Evolutionary conservation across 2,797 vertebrate genomes (phyloP).

Genomic region (Falco columbarius): DNA sequence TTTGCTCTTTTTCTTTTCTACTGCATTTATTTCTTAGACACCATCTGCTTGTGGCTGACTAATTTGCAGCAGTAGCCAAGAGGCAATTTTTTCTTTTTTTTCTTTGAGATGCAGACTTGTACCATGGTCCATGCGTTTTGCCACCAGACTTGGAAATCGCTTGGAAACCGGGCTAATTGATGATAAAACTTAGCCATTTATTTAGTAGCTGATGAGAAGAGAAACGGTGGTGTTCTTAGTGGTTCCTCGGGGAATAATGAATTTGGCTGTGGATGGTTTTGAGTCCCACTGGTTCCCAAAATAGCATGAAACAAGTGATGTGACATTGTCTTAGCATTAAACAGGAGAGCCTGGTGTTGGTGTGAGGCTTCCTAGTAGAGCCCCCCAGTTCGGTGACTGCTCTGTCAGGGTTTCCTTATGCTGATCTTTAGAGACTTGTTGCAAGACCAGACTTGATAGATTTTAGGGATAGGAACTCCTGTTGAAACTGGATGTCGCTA

Average conservation of each 20-base stretch:
- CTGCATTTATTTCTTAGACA: not conserved
- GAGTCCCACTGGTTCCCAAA: not conserved
- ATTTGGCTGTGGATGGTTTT: not conserved
- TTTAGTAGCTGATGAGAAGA: not conserved
- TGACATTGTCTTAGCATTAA: not conserved
- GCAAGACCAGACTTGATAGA: not conserved
- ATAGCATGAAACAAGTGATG: not conserved
- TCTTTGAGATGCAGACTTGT: not conserved
- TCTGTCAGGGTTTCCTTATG: not conserved
- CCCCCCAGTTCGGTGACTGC: not conserved
- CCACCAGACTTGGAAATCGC: not conserved
- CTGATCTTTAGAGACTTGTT: not conserved
- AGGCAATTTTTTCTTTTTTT: not conserved
- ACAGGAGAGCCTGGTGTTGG: not conserved
- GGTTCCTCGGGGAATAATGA: not conserved
- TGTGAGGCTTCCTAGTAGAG: not conserved
- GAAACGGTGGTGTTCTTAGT: not conserved
- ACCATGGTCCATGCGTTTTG: not conserved
- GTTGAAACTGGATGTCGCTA: not conserved
- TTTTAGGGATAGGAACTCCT: not conserved
- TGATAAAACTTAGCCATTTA: not conserved
- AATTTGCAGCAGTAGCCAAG: constrained; percentile 20
- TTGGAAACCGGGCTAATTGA: not conserved
- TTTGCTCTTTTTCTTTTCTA: constrained; percentile 19
- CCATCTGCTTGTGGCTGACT: constrained; percentile 38